Evolutionary conservation across 1,140 invertebrate genomes (phyloP), one percentile per base, ranked within the genome.

Genomic region (Drosophila pruinosa): DNA sequence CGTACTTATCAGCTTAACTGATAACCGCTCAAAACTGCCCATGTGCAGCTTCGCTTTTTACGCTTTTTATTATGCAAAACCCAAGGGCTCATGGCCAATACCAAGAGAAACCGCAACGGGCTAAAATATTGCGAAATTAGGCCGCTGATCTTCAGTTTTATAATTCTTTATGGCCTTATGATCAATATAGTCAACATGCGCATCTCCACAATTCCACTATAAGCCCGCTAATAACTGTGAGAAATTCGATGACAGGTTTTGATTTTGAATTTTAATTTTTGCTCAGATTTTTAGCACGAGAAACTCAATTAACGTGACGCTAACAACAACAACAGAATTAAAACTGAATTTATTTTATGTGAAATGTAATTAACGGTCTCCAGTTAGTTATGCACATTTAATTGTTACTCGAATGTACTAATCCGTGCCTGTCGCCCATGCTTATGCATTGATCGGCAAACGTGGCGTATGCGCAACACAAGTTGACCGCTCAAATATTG

Each of bases 301-400:
- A 52, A 50, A 58, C 15, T 47, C 53, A 85, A 86, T 85, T 85
- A 85, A 41, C 57, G 38, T 43, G 77, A 86, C 77, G 80, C 68
- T 52, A 86, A 24, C 41, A 43, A 64, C 28, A 34, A 43, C 28
- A 31, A 31, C 22, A 12, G 5, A 78, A 73, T 75, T 72, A 63
- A 76, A 68, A 68, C 61, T 58, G 38, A 71, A 75, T 75, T 75
- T 72, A 79, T 43, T 75, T 58, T 76, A 39, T 63, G 58, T 56
- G 22, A 77, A 73, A 57, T 54, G 69, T 75, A 78, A 78, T 82
- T 75, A 74, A 58, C 57, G 50, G 28, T 79, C 50, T 14, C 21
- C 31, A 31, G 34, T 22, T 61, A 62, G 56, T 63, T 75, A 72
- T 72, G 72, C 26, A 80, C 80, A 73, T 80, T 85, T 85, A 85